Conservation (phyloP, 1,140 invertebrate species). For the Diplogasteroides magnus region DNA sequence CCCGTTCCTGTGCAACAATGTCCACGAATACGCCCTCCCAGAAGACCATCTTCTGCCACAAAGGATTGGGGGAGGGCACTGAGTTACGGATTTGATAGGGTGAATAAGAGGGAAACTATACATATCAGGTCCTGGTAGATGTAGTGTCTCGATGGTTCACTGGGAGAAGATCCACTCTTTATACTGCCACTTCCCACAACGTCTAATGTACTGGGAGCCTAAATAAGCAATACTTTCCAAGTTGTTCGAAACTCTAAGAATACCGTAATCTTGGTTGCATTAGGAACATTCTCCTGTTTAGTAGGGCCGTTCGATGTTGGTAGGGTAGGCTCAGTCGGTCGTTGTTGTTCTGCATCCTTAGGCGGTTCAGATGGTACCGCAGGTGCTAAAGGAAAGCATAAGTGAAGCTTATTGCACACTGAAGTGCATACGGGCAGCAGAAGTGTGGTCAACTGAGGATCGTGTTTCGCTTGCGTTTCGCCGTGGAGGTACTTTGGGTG, state of each 20-base stretch:
- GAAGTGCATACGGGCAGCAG: too few relatives aligned
- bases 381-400: too few relatives aligned
- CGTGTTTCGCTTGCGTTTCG: too few relatives aligned
- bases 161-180: conserved; percentile 11
- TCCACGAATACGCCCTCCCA: conserved; percentile 99
- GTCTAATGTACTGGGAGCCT: too few relatives aligned
- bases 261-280: too few relatives aligned
- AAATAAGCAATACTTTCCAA: too few relatives aligned
- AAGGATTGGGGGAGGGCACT: conserved; percentile 63
- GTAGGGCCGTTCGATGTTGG: too few relatives aligned
- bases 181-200: too few relatives aligned
- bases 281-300: too few relatives aligned
- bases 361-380: not conserved
- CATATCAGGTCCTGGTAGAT: conserved; percentile 44
- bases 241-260: too few relatives aligned
- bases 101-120: conserved; percentile 9
- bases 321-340: not conserved
- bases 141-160: conserved; percentile 33
- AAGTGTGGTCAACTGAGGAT: too few relatives aligned
- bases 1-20: conserved; percentile 94
- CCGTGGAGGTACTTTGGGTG: not conserved
- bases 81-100: conserved; percentile 13
- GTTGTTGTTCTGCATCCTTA: conserved; percentile 1
- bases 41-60: conserved; percentile 99
- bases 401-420: too few relatives aligned